Evolutionary conservation across 2,113 vertebrate species (phyloP).

Genomic region (Microtus montanus): DNA sequence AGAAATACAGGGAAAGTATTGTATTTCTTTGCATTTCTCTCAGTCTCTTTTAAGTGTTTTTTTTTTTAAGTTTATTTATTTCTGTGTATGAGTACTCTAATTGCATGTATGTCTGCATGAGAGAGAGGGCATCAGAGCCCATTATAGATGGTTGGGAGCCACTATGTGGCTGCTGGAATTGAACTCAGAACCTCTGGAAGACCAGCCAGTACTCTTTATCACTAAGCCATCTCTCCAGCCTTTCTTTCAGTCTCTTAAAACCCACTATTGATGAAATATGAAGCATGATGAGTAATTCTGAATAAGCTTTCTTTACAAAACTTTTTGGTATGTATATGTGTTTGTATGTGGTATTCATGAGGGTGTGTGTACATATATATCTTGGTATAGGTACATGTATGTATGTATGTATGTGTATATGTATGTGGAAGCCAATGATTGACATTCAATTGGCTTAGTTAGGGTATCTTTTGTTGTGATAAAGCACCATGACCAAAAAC

Average conservation of each 20-base stretch:
- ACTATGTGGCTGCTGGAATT: not conserved
- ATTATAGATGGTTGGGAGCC: not conserved
- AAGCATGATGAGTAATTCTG: not conserved
- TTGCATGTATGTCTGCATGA: not conserved
- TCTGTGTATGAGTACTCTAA: not conserved
- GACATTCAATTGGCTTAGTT: not conserved
- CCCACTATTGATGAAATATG: slow-evolving; percentile 26
- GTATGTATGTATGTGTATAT: not conserved
- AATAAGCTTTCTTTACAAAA: slow-evolving; percentile 14
- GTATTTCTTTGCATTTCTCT: slow-evolving; percentile 44
- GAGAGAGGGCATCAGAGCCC: not conserved
- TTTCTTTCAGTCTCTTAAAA: slow-evolving; percentile 1
- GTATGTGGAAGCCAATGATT: not conserved
- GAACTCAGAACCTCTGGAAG: not conserved
- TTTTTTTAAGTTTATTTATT: not conserved
- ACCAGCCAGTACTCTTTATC: not conserved
- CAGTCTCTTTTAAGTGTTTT: not conserved
- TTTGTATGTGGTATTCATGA: not conserved
- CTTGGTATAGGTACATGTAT: not conserved
- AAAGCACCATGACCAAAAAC: not conserved
- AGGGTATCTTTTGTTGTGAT: not conserved
- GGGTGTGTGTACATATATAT: not conserved
- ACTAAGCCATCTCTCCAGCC: not conserved
- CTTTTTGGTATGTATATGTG: not conserved
- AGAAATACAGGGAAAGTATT: slow-evolving; percentile 32